phyloP scores from a whole-genome alignment of 2,797 vertebrate species.

The Clarias fuscus region DNA sequence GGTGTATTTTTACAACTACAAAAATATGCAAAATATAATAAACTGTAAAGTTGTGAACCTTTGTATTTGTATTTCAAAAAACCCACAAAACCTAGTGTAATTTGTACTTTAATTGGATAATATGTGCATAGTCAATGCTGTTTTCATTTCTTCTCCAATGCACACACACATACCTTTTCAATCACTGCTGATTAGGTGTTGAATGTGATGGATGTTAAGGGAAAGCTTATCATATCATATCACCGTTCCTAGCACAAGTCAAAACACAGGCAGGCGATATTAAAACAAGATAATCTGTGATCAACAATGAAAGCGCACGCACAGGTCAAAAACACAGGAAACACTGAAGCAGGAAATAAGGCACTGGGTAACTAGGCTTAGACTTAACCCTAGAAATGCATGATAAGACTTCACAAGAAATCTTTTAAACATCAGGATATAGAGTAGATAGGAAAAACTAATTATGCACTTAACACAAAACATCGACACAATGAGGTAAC shows the following conservation, averaged over 20 bases:
- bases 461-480: not conserved
- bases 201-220: not conserved
- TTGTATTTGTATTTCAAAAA: not conserved
- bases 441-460: not conserved
- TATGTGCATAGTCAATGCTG: not conserved
- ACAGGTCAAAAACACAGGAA: not conserved
- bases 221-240: not conserved
- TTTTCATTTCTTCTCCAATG: not conserved
- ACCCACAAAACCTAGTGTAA: not conserved
- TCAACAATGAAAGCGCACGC: not conserved
- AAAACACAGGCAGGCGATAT: not conserved
- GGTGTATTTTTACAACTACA: not conserved
- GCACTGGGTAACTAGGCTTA: not conserved
- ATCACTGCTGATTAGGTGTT: not conserved
- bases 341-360: conserved; percentile 1
- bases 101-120: not conserved
- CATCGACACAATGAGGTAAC: not conserved
- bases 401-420: not conserved
- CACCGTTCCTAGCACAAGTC: not conserved
- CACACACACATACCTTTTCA: not conserved
- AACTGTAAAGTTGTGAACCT: not conserved
- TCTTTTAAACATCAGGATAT: not conserved
- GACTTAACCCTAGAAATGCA: conserved; percentile 13
- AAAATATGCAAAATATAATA: not conserved
- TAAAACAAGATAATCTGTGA: not conserved